A percentile compares a stretch with the other conserved stretches of the same genome.
phyloP scores from a whole-genome alignment of 2,797 vertebrate species.

The Rhinatrema bivittatum region DNA sequence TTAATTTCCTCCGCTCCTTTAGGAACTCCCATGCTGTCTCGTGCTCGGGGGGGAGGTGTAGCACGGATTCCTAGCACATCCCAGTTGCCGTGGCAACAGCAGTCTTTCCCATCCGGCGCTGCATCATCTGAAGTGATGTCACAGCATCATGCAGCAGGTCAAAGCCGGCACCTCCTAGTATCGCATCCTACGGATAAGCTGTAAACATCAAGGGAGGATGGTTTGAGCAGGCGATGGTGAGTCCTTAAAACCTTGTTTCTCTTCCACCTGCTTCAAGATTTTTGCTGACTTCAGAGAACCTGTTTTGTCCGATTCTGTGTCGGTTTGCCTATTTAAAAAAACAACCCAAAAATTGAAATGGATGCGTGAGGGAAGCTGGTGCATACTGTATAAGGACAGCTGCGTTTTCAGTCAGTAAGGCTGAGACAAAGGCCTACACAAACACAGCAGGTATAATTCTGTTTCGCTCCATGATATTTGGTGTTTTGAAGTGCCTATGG shows the following conservation, averaged over 20 bases:
- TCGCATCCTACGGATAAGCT: constrained; percentile 70
- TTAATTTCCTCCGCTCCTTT: constrained; percentile 57
- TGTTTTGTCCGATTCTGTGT: constrained; percentile 35
- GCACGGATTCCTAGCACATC: constrained; percentile 85
- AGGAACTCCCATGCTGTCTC: constrained; percentile 64
- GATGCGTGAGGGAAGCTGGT: too few relatives aligned
- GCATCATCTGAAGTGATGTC: constrained; percentile 84
- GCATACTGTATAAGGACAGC: constrained; percentile 58
- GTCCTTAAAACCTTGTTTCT: constrained; percentile 39
- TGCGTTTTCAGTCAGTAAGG: constrained; percentile 43
- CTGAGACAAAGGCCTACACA: constrained; percentile 60
- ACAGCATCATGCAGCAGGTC: constrained; percentile 83
- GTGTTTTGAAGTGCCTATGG: too few relatives aligned
- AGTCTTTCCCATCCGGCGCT: constrained; percentile 82
- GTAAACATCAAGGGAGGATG: constrained; percentile 70
- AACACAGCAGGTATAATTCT: too few relatives aligned
- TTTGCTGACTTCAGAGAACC: constrained; percentile 29
- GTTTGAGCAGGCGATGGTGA: constrained; percentile 67
- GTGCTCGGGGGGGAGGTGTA: constrained; percentile 73
- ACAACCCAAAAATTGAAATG: constrained; percentile 51
- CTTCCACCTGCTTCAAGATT: constrained; percentile 39
- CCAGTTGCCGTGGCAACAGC: constrained; percentile 87
- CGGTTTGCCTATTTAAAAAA: constrained; percentile 56
- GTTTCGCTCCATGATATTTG: too few relatives aligned
- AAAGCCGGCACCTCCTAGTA: constrained; percentile 78